These are phyloP conservation scores for Pandemis heparana DNA, from an alignment of 2,888 invertebrate genomes.

Conservation along the genomic window DNA sequence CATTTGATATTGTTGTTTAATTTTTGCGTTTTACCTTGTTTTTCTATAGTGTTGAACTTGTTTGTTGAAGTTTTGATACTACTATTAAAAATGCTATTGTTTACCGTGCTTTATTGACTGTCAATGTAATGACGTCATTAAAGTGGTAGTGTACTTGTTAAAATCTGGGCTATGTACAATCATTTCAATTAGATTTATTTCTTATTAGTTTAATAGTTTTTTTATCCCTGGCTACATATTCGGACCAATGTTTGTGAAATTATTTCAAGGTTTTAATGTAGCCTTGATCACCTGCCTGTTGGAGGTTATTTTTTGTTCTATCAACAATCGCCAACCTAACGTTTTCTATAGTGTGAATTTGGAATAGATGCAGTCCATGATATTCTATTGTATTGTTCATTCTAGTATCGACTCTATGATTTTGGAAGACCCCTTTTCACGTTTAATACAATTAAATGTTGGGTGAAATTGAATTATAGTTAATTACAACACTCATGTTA, in stretches of 20 bases:
- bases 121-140: constrained; percentile 83
- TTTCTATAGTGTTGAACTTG: neutral
- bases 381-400: constrained; percentile 35
- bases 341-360: constrained; percentile 43
- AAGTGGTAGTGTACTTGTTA: constrained; percentile 32
- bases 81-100: constrained; percentile 61
- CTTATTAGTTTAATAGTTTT: neutral
- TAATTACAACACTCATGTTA: neutral
- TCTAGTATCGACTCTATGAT: constrained; percentile 8
- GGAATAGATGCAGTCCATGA: constrained; percentile 29
- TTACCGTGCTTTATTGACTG: constrained; percentile 81
- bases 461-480: neutral
- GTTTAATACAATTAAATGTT: neutral
- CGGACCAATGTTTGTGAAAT: constrained; percentile 39
- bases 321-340: constrained; percentile 51
- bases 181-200: neutral
- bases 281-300: constrained; percentile 61
- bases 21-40: neutral
- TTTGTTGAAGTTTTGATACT: neutral
- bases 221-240: constrained; percentile 9
- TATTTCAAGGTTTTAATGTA: constrained; percentile 59
- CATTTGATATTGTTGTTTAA: constrained; percentile 40
- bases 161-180: constrained; percentile 4
- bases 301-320: constrained; percentile 68
- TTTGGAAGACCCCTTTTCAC: neutral